Conservation (phyloP, 2,888 invertebrate genomes). For the Coenonympha glycerion region DNA sequence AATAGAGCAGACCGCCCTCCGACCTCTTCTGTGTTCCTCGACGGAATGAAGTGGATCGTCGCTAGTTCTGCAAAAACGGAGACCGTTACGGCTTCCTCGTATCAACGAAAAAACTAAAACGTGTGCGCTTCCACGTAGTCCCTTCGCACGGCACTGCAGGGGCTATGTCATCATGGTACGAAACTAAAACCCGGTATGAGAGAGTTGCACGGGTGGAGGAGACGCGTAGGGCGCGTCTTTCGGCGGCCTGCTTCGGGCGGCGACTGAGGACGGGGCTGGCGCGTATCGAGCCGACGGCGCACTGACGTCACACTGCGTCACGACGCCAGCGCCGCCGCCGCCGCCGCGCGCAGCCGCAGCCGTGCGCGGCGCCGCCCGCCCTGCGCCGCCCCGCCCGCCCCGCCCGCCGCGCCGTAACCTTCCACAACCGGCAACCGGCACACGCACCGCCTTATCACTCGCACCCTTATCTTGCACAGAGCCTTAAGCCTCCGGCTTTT, state of each 20-base stretch:
- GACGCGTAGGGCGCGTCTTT: slow-evolving; percentile 67
- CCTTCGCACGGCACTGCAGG: slow-evolving; percentile 70
- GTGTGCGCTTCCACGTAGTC: slow-evolving; percentile 69
- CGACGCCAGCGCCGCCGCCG: slow-evolving; percentile 70
- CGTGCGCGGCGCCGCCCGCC: slow-evolving; percentile 35
- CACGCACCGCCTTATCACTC: slow-evolving; percentile 8
- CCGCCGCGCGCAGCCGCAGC: slow-evolving; percentile 53
- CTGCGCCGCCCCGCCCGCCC: slow-evolving; percentile 42
- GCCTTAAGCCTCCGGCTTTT: not conserved
- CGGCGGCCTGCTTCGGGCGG: slow-evolving; percentile 72
- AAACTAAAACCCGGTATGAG: slow-evolving; percentile 74
- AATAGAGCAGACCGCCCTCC: slow-evolving; percentile 69
- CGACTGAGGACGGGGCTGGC: slow-evolving; percentile 77
- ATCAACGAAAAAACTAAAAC: slow-evolving; percentile 70
- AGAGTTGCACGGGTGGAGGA: slow-evolving; percentile 61
- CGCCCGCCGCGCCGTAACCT: slow-evolving; percentile 56
- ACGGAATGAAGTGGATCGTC: slow-evolving; percentile 66
- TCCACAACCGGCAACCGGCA: slow-evolving; percentile 54
- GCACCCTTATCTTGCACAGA: slow-evolving; percentile 2
- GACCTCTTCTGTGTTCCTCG: slow-evolving; percentile 69
- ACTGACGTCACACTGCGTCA: slow-evolving; percentile 83
- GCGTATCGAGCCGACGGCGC: slow-evolving; percentile 80
- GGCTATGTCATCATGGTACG: slow-evolving; percentile 72
- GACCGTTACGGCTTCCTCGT: slow-evolving; percentile 69
- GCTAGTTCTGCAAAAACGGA: slow-evolving; percentile 75